A percentile compares a stretch with the other conserved stretches of the same genome.
Conservation (phyloP, 2,797 vertebrate genomes). For the Todus mexicanus region DNA sequence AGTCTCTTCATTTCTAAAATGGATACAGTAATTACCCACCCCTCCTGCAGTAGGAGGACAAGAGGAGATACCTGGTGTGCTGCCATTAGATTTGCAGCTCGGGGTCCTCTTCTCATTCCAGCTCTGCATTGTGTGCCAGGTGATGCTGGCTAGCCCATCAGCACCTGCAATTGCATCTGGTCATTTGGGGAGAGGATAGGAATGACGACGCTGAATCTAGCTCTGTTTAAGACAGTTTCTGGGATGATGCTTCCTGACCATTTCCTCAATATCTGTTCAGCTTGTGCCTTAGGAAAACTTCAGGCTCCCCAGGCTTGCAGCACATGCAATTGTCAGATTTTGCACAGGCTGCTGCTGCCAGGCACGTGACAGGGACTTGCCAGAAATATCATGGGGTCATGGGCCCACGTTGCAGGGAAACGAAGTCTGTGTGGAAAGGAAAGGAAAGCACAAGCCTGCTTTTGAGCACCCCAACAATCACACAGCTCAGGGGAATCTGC, state of each 20-base stretch:
- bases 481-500: background rate
- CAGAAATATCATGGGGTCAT: background rate
- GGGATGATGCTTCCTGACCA: background rate
- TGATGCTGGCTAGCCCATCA: rapidly evolving
- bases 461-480: background rate
- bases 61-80: background rate
- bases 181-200: background rate
- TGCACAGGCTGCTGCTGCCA: background rate
- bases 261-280: background rate
- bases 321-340: background rate
- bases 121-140: background rate
- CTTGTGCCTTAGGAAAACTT: background rate
- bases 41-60: background rate
- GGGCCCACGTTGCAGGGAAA: background rate
- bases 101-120: background rate
- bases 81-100: background rate
- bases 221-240: background rate
- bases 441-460: background rate
- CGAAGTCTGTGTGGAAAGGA: background rate
- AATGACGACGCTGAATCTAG: background rate
- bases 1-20: background rate
- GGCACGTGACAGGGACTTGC: background rate
- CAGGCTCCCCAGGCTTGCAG: background rate
- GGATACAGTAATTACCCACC: background rate
- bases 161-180: background rate